Conservation (phyloP, 1,140 invertebrate species). For the Tetranychus urticae region DNA sequence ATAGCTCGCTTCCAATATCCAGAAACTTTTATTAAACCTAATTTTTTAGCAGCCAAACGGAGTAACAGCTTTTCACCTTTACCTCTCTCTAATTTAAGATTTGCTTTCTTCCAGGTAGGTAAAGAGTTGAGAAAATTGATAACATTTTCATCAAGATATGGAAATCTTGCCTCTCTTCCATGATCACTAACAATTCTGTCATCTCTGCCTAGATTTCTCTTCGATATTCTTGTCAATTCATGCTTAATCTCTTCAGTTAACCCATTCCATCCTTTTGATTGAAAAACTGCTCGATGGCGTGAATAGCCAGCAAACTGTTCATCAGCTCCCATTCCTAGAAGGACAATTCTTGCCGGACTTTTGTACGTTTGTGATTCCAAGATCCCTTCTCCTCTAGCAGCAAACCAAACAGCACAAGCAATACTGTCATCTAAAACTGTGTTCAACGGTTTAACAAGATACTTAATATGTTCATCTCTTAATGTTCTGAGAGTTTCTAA, state of each 20-base stretch:
- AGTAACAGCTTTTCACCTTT: slow-evolving; percentile 82
- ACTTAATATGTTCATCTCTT: slow-evolving; percentile 31
- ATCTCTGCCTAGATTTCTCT: slow-evolving; percentile 76
- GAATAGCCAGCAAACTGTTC: slow-evolving; percentile 87
- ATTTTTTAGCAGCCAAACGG: slow-evolving; percentile 41
- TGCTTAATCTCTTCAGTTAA: slow-evolving; percentile 39
- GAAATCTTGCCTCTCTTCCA: slow-evolving; percentile 35
- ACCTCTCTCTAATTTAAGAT: slow-evolving; percentile 32
- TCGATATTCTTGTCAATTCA: slow-evolving; percentile 63
- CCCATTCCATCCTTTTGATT: slow-evolving; percentile 34
- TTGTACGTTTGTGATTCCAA: neutral
- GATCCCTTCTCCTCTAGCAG: slow-evolving; percentile 39
- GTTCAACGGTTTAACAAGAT: slow-evolving; percentile 53
- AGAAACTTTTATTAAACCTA: slow-evolving; percentile 40
- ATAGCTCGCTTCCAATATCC: slow-evolving; percentile 66
- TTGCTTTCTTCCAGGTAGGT: slow-evolving; percentile 48
- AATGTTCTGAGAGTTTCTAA: slow-evolving; percentile 34
- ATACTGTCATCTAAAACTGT: slow-evolving; percentile 89
- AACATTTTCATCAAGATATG: slow-evolving; percentile 82
- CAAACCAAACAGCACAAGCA: slow-evolving; percentile 82
- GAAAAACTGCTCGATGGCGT: slow-evolving; percentile 51
- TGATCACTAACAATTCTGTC: slow-evolving; percentile 41
- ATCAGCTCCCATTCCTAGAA: slow-evolving; percentile 29
- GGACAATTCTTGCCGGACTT: neutral
- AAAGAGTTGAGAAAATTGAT: slow-evolving; percentile 42